Base-by-base conservation (phyloP, 1,140 invertebrate genomes). In the Coptotermes formosanus region DNA sequence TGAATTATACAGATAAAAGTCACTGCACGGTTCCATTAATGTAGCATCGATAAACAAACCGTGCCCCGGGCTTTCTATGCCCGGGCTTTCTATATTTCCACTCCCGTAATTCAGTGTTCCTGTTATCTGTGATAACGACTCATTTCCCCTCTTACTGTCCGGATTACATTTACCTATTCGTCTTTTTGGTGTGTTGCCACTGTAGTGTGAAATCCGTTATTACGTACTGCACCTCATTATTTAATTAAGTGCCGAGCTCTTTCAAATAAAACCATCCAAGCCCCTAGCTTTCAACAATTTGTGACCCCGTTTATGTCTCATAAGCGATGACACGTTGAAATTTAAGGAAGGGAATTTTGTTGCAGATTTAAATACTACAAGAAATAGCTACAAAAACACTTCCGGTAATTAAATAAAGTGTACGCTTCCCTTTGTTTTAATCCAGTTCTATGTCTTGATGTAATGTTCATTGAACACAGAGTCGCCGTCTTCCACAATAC, bases 61-160 rank as follows among this genome's bases (percentile, higher is more conserved):
- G 25, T n/a, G 64, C 64, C n/a, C n/a, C 25, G 64, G n/a, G 11
- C 64, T 8, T 8, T 11, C 9, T 75, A 7, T n/a, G 9, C 9
- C 64, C 2, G n/a, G n/a, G n/a, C n/a, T n/a, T n/a, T 75, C n/a
- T 75, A n/a, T 75, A 75, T 30, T 75, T 75, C 25, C 64, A 75
- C 64, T 30, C 14, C 25, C 64, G 30, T 75, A 14, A 75, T 30
- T 75, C 64, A 75, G 25, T 16, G 1, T 4, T 2, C 25, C 25
- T 75, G 64, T 75, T 75, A 75, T 75, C 64, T 75, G n/a, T n/a
- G 64, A 0, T 75, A 75, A 75, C 64, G n/a, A 75, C 64, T 75
- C 64, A 75, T 75, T 75, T 75, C 64, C 64, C 4, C n/a, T 75
- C n/a, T 75, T 75, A 14, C n/a, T 25, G 64, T 75, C n/a, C 64